phyloP scores from a whole-genome alignment of 2,888 invertebrate species.

The Drosophila vallismaia region DNA sequence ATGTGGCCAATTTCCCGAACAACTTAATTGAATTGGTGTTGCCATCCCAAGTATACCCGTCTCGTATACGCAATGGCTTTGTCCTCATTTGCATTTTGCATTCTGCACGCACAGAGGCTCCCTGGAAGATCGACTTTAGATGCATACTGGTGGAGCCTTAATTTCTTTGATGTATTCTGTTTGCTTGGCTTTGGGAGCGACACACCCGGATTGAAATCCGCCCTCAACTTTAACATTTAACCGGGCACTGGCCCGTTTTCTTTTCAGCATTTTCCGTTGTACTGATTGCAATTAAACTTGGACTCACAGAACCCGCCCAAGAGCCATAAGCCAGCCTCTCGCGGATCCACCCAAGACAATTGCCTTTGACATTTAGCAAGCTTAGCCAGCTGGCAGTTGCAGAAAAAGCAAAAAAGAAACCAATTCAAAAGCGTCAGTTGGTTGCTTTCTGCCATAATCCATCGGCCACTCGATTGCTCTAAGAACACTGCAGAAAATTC shows the following conservation, averaged over 20 bases:
- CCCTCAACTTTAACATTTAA: constrained; percentile 72
- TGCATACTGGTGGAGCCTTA: constrained; percentile 33
- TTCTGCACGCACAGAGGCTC: constrained; percentile 29
- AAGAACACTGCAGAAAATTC: constrained; percentile 31
- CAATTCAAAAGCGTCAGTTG: constrained; percentile 76
- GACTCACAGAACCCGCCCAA: constrained; percentile 24
- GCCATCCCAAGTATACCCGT: constrained; percentile 16
- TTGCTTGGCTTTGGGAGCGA: neutral
- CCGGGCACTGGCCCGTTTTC: constrained; percentile 37
- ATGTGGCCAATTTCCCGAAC: constrained; percentile 64
- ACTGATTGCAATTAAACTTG: constrained; percentile 59
- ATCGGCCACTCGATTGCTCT: constrained; percentile 68
- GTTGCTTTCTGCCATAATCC: constrained; percentile 37
- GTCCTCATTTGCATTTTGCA: constrained; percentile 41
- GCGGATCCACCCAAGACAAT: constrained; percentile 71
- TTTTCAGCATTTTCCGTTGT: constrained; percentile 21
- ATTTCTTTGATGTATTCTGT: constrained; percentile 14
- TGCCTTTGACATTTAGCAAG: constrained; percentile 75
- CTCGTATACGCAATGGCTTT: constrained; percentile 62
- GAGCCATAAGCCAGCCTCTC: constrained; percentile 24
- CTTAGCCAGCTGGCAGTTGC: constrained; percentile 38
- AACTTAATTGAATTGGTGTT: constrained; percentile 71
- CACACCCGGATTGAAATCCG: constrained; percentile 33
- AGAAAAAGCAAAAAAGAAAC: constrained; percentile 49
- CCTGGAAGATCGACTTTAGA: constrained; percentile 33